Conservation (phyloP, 2,797 vertebrate genomes). For the Tinamus major region DNA sequence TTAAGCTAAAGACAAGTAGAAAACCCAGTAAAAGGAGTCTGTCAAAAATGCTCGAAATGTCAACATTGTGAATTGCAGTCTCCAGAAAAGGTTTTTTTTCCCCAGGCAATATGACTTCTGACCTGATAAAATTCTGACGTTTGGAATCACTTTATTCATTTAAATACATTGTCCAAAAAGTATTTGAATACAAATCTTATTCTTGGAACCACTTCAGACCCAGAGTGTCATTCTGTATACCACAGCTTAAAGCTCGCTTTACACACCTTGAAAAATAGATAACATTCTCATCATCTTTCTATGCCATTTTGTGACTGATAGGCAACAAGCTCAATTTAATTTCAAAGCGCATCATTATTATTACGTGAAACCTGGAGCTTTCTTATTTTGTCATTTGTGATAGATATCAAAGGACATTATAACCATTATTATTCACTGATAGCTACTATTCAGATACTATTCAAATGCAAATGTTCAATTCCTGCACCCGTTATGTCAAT, state of each 20-base stretch:
- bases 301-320: not conserved
- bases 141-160: not conserved
- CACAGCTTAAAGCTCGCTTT: not conserved
- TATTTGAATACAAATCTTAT: not conserved
- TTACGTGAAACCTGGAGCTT: not conserved
- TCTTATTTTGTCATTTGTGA: not conserved
- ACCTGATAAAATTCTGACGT: not conserved
- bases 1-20: not conserved
- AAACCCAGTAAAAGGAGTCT: slow-evolving; percentile 15
- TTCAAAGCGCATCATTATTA: not conserved
- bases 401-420: not conserved
- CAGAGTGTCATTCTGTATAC: not conserved
- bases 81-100: not conserved
- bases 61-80: slow-evolving; percentile 13
- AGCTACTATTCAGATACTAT: not conserved
- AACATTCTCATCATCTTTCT: not conserved
- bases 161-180: not conserved
- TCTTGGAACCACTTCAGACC: not conserved
- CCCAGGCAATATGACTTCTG: not conserved
- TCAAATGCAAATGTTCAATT: not conserved
- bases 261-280: not conserved
- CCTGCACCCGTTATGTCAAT: not conserved
- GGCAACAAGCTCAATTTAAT: not conserved
- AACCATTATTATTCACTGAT: not conserved
- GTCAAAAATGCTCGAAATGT: slow-evolving; percentile 9